phyloP scores from a whole-genome alignment of 2,888 invertebrate genomes.

The Oscheius onirici region DNA sequence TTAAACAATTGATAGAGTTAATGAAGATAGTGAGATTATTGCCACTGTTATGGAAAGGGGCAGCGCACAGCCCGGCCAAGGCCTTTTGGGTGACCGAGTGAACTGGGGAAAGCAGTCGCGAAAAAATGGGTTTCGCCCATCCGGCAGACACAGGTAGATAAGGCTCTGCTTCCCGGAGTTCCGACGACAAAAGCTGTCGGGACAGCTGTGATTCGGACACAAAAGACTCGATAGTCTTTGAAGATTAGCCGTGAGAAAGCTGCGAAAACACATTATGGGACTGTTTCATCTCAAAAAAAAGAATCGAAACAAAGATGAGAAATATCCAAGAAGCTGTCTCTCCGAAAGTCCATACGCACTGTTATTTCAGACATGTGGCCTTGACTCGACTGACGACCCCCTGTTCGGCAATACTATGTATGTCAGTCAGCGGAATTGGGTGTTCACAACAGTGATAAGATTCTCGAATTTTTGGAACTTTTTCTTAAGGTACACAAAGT shows the following conservation, averaged over 20 bases:
- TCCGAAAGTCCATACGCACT: no score
- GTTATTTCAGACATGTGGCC: background rate
- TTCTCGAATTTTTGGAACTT: no score
- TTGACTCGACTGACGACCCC: background rate
- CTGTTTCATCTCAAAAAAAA: no score
- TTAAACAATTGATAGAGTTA: no score
- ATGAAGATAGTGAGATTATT: background rate
- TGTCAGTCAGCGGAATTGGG: background rate
- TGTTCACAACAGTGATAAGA: background rate
- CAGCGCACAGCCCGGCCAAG: conserved; percentile 22
- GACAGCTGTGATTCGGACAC: no score
- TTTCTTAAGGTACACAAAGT: no score
- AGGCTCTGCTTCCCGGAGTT: background rate
- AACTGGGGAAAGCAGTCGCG: conserved; percentile 30
- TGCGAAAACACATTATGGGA: no score
- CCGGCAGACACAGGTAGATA: conserved; percentile 24
- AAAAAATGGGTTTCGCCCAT: conserved; percentile 31
- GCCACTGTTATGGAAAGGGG: conserved; percentile 10
- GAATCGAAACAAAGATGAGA: no score
- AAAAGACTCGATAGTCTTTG: no score
- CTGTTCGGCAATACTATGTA: conserved; percentile 2
- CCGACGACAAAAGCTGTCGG: no score
- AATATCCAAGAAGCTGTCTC: no score
- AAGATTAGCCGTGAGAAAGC: no score
- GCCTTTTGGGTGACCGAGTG: conserved; percentile 27